phyloP scores from a whole-genome alignment of 64 coral and sea anemone species.

The Pocillopora damicornis region DNA sequence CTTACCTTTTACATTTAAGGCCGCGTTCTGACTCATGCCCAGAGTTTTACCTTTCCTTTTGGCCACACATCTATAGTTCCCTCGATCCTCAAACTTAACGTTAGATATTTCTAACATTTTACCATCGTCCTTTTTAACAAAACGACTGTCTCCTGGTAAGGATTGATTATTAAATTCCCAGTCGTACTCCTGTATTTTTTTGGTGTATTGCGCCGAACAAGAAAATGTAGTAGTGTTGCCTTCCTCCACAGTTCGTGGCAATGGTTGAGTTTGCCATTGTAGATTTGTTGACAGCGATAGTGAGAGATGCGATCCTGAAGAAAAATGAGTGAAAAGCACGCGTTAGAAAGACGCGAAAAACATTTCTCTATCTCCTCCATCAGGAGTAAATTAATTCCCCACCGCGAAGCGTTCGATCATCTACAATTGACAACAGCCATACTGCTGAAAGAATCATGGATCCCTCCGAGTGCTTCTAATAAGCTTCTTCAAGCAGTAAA shows the following conservation, averaged over 20 bases:
- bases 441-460: neutral
- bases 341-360: neutral
- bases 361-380: too few species aligned
- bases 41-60: neutral
- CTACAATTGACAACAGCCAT: neutral
- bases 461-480: neutral
- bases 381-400: neutral
- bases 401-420: neutral
- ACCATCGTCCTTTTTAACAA: constrained; percentile 26
- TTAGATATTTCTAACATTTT: constrained; percentile 35
- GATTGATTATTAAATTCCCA: constrained; percentile 4
- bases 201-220: constrained; percentile 4
- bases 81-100: constrained; percentile 16
- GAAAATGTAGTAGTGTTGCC: constrained; percentile 22
- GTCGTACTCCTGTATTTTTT: constrained; percentile 10
- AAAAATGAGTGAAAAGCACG: neutral
- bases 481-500: neutral
- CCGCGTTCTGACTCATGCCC: constrained; percentile 7
- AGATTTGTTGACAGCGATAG: constrained; percentile 20
- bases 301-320: constrained; percentile 44
- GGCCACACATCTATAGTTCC: constrained; percentile 18
- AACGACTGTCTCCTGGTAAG: neutral
- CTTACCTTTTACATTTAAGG: constrained; percentile 46
- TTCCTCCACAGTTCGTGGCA: neutral
- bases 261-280: constrained; percentile 16